Conservation (phyloP, 1,140 invertebrate species). For the Hypothenemus hampei region DNA sequence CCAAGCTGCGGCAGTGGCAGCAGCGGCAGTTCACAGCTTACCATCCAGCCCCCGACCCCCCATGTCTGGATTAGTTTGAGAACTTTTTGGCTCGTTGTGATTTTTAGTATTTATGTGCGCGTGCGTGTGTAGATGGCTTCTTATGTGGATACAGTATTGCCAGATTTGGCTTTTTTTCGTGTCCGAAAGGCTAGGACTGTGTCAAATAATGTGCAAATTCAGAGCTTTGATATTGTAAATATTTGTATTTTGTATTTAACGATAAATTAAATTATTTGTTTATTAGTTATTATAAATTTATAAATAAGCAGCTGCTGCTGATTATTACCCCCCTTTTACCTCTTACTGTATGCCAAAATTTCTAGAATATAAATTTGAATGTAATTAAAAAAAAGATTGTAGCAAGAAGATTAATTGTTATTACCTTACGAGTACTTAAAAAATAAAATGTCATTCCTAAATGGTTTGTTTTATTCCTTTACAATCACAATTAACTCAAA, state of each 20-base stretch:
- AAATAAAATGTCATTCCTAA: slow-evolving; percentile 32
- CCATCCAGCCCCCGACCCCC: slow-evolving; percentile 45
- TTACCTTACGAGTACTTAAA: too few species aligned
- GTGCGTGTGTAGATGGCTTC: too few species aligned
- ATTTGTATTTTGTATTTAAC: slow-evolving; percentile 27
- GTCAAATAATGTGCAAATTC: too few species aligned
- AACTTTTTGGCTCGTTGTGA: too few species aligned
- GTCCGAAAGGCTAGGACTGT: too few species aligned
- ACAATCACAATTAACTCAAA: too few species aligned
- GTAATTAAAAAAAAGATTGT: slow-evolving; percentile 44
- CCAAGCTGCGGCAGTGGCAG: slow-evolving; percentile 42
- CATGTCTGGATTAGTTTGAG: slow-evolving; percentile 45
- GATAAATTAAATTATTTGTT: slow-evolving; percentile 28
- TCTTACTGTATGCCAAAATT: slow-evolving; percentile 39
- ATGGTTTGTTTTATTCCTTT: too few species aligned
- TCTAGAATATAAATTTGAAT: slow-evolving; percentile 29
- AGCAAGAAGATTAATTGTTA: slow-evolving; percentile 42
- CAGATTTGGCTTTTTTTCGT: too few species aligned
- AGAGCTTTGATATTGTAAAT: too few species aligned
- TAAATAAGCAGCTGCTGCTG: slow-evolving; percentile 34
- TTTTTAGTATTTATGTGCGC: too few species aligned
- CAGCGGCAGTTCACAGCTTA: slow-evolving; percentile 43
- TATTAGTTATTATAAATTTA: slow-evolving; percentile 35
- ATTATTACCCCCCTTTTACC: too few species aligned
- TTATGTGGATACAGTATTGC: too few species aligned